Base-by-base conservation (phyloP, 2,797 vertebrate genomes). In the Enteromius thamalakanensis region DNA sequence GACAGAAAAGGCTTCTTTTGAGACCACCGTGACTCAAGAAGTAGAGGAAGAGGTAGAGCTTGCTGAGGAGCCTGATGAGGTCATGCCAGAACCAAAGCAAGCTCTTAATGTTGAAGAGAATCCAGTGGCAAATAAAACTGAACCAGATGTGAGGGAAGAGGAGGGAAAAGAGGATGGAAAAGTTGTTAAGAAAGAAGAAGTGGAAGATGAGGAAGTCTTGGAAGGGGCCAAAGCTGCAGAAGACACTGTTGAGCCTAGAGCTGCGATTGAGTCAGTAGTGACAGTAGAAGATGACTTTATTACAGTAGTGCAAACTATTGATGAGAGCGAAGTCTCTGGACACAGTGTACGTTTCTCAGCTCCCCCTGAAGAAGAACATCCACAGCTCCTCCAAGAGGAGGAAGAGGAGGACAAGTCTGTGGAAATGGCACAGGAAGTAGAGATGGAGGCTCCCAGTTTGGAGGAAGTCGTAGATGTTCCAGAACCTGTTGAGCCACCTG, bases 261-360 rank as follows among this genome's bases (percentile, higher is more conserved):
- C 96, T 51, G 94, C 96, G 81, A 97, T 99, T 11, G 98, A 99
- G 78, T 99, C 98, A 0, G 95, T 99, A 69, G 97, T 99, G 79
- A 99, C 96, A 1, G 97, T 99, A 1, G 97, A 99, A 87, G 98
- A 99, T 19, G 98, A 99, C 88, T 99, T 99, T 29, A 99, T 99
- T 90, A 98, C 97, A 0, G 96, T 99, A 49, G 97, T 99, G 85
- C 98, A 99, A 91, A 98, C 97, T 4, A 97, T 98, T 0, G 97
- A 99, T 60, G 96, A 97, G 87, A 95, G 97, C 0, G 97, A 99
- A 79, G 95, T 95, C 14, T 93, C 96, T 0, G 95, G 96, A 65
- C 97, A 99, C 91, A 99, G 96, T 0, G 96, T 99, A 77, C 96
- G 97, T 6, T 99, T 99, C 88, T 98, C 97, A 1, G 95, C 95